Evolutionary conservation across 2,888 invertebrate species (phyloP).

Genomic region (Cenopis cana): DNA sequence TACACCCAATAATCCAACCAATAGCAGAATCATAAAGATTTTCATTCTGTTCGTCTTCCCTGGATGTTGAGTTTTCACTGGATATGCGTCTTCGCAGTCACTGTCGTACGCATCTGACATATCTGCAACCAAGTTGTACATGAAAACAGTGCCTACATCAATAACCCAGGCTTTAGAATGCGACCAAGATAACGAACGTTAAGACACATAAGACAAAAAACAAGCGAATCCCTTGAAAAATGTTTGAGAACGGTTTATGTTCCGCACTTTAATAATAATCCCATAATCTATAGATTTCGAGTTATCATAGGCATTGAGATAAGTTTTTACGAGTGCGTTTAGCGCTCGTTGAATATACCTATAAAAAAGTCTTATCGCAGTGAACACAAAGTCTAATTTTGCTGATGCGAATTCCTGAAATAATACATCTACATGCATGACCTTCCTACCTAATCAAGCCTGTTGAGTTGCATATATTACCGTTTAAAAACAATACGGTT

Average conservation of each 20-base stretch:
- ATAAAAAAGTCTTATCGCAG: not conserved
- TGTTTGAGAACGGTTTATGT: conserved; percentile 18
- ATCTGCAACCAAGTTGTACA: conserved; percentile 26
- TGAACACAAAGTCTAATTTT: not conserved
- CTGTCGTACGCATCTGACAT: conserved; percentile 24
- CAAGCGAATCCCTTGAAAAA: conserved; percentile 1
- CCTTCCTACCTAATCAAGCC: no score
- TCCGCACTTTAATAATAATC: not conserved
- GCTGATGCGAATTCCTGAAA: not conserved
- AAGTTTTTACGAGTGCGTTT: conserved; percentile 5
- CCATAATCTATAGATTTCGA: conserved; percentile 18
- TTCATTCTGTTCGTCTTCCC: conserved; percentile 18
- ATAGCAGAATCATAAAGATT: not conserved
- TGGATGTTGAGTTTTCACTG: conserved; percentile 26
- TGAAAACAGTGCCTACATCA: not conserved
- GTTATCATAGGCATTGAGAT: conserved; percentile 22
- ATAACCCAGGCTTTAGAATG: not conserved
- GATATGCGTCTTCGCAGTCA: conserved; percentile 21
- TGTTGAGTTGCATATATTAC: no score
- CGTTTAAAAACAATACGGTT: no score
- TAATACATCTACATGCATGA: not conserved
- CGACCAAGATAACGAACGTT: not conserved
- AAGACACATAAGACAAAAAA: not conserved
- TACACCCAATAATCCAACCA: conserved; percentile 7
- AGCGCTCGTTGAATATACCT: not conserved